Conservation (phyloP, 2,113 vertebrate genomes). For the Hemiscyllium ocellatum region DNA sequence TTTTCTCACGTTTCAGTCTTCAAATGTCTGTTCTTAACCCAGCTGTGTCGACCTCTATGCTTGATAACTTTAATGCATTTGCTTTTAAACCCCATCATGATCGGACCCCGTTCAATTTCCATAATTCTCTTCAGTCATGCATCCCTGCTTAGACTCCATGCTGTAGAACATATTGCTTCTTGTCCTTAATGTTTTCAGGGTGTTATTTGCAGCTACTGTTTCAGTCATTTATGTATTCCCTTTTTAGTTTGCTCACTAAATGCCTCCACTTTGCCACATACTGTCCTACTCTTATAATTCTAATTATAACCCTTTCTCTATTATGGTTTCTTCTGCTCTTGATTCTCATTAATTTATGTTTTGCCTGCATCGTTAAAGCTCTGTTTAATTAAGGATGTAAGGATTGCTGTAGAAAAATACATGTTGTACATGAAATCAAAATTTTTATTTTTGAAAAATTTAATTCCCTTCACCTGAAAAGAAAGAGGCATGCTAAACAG, state of each 20-base stretch:
- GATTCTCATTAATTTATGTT: background rate
- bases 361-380: background rate
- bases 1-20: background rate
- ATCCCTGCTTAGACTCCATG: background rate
- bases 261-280: background rate
- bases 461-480: background rate
- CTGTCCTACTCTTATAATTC: background rate
- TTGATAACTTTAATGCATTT: background rate
- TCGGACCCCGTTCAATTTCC: background rate
- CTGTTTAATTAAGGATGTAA: background rate
- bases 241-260: background rate
- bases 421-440: background rate
- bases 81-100: background rate
- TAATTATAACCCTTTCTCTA: background rate
- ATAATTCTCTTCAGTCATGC: background rate
- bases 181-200: background rate
- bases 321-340: background rate
- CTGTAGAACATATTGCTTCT: background rate
- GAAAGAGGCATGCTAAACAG: background rate
- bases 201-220: background rate
- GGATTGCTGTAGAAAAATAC: background rate
- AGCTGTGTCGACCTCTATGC: background rate
- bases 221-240: background rate
- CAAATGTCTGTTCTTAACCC: background rate
- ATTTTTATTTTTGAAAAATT: background rate